Percentiles rank a stretch among this genome's conserved stretches.
Evolutionary conservation across 2,113 vertebrate genomes (phyloP).

Genomic region (Zosterops hypoxanthus): DNA sequence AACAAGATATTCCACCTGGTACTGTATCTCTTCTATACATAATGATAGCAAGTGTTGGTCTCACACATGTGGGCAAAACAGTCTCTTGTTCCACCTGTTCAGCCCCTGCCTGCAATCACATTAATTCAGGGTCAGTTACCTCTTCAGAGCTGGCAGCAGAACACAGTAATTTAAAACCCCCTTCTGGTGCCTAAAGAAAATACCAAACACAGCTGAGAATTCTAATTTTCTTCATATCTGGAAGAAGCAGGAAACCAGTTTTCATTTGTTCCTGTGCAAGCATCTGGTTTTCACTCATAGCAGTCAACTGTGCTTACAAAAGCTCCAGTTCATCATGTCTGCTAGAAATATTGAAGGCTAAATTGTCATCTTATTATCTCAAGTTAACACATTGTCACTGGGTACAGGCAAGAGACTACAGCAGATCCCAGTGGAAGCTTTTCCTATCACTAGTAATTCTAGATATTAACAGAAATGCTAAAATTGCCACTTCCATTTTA

Average conservation of each 20-base stretch:
- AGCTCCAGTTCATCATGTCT: neutral
- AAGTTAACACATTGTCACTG: neutral
- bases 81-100: conserved; percentile 11
- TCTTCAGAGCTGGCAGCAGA: conserved; percentile 6
- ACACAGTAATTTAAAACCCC: conserved; percentile 24
- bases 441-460: neutral
- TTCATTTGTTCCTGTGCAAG: neutral
- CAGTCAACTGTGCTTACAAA: neutral
- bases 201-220: conserved; percentile 60
- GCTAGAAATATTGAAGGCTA: neutral
- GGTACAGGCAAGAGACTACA: neutral
- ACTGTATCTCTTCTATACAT: neutral
- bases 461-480: neutral
- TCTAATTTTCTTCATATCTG: conserved; percentile 38
- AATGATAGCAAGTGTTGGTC: conserved; percentile 37
- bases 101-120: neutral
- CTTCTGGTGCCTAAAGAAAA: conserved; percentile 36
- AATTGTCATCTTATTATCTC: neutral
- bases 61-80: conserved; percentile 13
- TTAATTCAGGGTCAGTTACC: conserved; percentile 27
- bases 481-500: neutral
- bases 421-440: neutral
- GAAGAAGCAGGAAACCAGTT: neutral
- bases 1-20: neutral
- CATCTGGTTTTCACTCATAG: neutral